phyloP scores from a whole-genome alignment of 2,797 vertebrate species.

The Typhlichthys subterraneus region DNA sequence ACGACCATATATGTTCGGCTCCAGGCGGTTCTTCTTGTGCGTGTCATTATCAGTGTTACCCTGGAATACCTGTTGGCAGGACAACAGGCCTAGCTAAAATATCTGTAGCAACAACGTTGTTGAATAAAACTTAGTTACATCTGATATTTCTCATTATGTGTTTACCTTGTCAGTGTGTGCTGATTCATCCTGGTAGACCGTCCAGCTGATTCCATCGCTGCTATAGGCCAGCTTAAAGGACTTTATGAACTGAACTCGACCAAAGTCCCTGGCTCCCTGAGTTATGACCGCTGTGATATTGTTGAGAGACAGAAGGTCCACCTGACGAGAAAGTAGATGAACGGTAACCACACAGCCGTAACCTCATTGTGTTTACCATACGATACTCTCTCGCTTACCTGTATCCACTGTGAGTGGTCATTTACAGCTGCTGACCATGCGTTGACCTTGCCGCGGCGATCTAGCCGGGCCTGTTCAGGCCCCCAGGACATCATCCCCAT shows the following conservation, averaged over 20 bases:
- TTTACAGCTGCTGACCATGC: conserved; percentile 86
- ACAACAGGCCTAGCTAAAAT: background rate
- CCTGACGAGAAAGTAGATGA: conserved; percentile 48
- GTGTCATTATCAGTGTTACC: conserved; percentile 89
- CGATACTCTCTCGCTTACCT: conserved; percentile 66
- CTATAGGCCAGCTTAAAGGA: conserved; percentile 88
- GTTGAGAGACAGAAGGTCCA: conserved; percentile 83
- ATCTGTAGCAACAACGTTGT: background rate
- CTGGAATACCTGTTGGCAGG: conserved; percentile 81
- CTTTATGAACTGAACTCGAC: conserved; percentile 85
- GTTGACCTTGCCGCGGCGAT: conserved; percentile 88
- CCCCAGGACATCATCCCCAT: conserved; percentile 89
- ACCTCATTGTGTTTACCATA: background rate
- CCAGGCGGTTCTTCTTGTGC: conserved; percentile 85
- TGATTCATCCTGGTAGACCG: conserved; percentile 83
- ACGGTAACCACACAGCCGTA: background rate
- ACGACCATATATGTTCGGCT: conserved; percentile 81
- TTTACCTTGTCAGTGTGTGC: conserved; percentile 87
- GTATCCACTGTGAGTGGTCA: conserved; percentile 87
- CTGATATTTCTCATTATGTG: background rate
- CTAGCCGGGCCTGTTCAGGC: conserved; percentile 83
- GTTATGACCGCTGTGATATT: conserved; percentile 88
- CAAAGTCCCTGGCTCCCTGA: conserved; percentile 89
- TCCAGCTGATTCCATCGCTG: conserved; percentile 82
- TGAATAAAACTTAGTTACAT: background rate